phyloP scores from a whole-genome alignment of 2,888 invertebrate species.

The Drosophila formosana region DNA sequence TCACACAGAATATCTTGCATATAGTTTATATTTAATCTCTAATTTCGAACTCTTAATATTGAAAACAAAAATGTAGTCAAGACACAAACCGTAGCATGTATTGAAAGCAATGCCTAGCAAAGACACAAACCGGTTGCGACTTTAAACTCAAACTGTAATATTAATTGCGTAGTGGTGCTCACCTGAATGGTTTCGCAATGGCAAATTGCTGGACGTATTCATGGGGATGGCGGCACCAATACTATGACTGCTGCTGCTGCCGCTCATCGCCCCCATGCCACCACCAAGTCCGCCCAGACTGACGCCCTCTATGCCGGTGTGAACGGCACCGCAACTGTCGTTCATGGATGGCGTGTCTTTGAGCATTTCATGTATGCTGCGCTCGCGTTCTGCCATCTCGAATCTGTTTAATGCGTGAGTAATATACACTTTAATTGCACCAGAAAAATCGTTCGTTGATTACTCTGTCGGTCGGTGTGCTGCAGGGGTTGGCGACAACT shows the following conservation, averaged over 20 bases:
- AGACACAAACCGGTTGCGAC: no score
- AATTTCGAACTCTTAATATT: no score
- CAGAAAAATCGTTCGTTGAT: constrained; percentile 46
- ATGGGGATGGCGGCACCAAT: constrained; percentile 86
- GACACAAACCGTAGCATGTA: no score
- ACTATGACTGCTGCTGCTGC: constrained; percentile 60
- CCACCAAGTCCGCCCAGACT: constrained; percentile 34
- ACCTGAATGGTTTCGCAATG: constrained; percentile 90
- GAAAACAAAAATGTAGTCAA: no score
- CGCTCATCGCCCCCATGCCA: constrained; percentile 54
- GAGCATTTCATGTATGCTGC: constrained; percentile 92
- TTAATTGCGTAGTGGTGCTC: constrained; percentile 45
- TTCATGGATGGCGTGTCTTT: constrained; percentile 93
- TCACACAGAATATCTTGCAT: background rate
- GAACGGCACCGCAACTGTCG: constrained; percentile 90
- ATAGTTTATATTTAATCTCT: no score
- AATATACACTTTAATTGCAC: constrained; percentile 26
- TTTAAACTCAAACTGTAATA: background rate
- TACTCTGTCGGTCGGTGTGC: background rate
- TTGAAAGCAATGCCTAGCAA: no score
- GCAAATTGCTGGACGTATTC: constrained; percentile 89
- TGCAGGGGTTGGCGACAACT: constrained; percentile 11
- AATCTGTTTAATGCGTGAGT: constrained; percentile 33
- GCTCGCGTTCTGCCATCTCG: constrained; percentile 82
- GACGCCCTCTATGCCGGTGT: constrained; percentile 89